A percentile compares a stretch with the other conserved stretches of the same genome.
Evolutionary conservation across 2,797 vertebrate species (phyloP).

Genomic region (Scomberomorus guttatus): DNA sequence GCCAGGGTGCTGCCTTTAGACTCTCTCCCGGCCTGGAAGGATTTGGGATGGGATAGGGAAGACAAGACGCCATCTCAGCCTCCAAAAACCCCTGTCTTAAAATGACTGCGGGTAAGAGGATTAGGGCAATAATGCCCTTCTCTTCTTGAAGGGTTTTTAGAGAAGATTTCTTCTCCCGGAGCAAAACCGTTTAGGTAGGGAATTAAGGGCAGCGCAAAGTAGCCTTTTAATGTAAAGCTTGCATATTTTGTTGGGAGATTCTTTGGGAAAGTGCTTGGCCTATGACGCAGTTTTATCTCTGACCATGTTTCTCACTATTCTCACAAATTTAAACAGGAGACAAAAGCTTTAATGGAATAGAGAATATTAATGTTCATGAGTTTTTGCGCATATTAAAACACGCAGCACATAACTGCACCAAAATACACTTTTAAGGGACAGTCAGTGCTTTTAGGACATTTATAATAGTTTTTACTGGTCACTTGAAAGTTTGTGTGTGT

Average conservation of each 20-base stretch:
- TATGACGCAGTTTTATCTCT: constrained; percentile 75
- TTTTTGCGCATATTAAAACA: constrained; percentile 7
- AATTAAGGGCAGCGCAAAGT: constrained; percentile 97
- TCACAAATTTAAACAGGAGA: constrained; percentile 61
- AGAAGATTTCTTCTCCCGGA: constrained; percentile 99
- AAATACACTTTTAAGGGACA: background rate
- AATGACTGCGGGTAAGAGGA: constrained; percentile 99
- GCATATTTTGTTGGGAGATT: constrained; percentile 90
- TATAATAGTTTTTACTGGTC: constrained; percentile 3
- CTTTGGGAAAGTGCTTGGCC: constrained; percentile 74
- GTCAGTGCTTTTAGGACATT: background rate
- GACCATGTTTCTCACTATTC: constrained; percentile 68
- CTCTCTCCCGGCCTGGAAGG: constrained; percentile 90
- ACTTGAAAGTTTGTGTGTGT: constrained; percentile 8
- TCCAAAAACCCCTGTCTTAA: constrained; percentile 94
- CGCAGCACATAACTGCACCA: background rate
- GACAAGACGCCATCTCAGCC: constrained; percentile 94
- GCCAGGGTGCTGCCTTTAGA: constrained; percentile 89
- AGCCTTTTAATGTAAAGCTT: constrained; percentile 95
- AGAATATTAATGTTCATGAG: constrained; percentile 35
- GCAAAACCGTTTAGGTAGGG: constrained; percentile 99
- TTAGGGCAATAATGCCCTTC: constrained; percentile 99
- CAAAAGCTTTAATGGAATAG: constrained; percentile 51
- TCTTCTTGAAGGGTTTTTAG: constrained; percentile 95
- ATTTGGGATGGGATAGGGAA: constrained; percentile 92